Conservation (phyloP, 2,113 vertebrate genomes). For the Scomber scombrus region DNA sequence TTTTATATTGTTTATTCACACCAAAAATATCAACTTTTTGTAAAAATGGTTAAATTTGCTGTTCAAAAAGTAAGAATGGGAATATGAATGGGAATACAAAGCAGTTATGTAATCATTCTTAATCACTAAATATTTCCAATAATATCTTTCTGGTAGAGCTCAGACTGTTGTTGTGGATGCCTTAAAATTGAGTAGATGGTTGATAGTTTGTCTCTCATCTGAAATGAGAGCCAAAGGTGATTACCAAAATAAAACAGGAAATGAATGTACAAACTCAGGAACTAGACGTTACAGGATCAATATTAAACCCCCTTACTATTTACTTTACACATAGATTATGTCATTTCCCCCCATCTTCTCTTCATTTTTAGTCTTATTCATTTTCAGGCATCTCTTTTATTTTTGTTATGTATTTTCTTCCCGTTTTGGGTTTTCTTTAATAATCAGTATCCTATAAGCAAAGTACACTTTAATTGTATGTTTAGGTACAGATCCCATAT, state of each 20-base stretch:
- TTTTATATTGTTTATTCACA: too few relatives aligned
- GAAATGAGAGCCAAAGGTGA: neutral
- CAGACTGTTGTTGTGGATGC: neutral
- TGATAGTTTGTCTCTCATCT: too few relatives aligned
- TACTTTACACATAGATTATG: neutral
- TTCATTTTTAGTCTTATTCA: slow-evolving; percentile 14
- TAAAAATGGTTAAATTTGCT: too few relatives aligned
- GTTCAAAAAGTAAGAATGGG: too few relatives aligned
- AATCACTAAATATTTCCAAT: neutral
- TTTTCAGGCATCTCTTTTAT: slow-evolving; percentile 40
- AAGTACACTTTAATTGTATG: too few relatives aligned
- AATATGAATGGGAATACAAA: neutral
- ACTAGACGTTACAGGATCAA: too few relatives aligned
- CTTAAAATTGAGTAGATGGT: too few relatives aligned
- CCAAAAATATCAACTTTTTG: too few relatives aligned
- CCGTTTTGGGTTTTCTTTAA: neutral
- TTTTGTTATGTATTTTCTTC: slow-evolving; percentile 67
- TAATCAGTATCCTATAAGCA: neutral
- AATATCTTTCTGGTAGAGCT: neutral
- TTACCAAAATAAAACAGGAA: too few relatives aligned
- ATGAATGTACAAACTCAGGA: too few relatives aligned
- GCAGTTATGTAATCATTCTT: neutral
- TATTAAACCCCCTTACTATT: neutral
- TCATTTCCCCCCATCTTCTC: slow-evolving; percentile 54
- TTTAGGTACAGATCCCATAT: too few relatives aligned